Conservation (phyloP, 1,140 invertebrate genomes). For the Drosophila pallidifrons region DNA sequence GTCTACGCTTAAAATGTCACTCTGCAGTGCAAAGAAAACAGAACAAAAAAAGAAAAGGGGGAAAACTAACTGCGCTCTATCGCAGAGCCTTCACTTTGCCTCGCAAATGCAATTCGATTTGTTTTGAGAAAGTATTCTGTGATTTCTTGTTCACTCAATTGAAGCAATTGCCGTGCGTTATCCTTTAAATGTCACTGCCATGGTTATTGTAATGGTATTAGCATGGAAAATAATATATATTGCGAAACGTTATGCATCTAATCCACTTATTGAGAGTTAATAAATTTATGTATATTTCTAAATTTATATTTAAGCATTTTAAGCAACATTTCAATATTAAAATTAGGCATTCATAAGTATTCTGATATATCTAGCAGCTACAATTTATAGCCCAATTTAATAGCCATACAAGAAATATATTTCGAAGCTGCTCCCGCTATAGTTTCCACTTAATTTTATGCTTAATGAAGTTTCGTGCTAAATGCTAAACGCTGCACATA, state of each 20-base stretch:
- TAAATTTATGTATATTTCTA: too few species aligned
- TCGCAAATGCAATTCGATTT: constrained; percentile 24
- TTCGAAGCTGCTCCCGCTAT: not conserved
- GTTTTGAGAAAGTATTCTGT: constrained; percentile 28
- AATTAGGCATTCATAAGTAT: too few species aligned
- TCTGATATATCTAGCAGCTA: too few species aligned
- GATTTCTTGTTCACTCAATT: constrained; percentile 12
- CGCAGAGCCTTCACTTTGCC: not conserved
- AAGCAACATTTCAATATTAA: too few species aligned
- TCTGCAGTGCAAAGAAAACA: not conserved
- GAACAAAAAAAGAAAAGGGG: not conserved
- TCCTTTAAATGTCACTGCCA: not conserved
- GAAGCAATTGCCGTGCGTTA: not conserved
- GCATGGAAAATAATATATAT: too few species aligned
- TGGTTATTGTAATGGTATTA: not conserved
- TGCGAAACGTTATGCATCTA: too few species aligned
- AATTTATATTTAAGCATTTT: too few species aligned
- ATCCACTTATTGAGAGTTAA: too few species aligned
- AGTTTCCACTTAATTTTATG: not conserved
- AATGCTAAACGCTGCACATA: constrained; percentile 7
- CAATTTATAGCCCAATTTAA: too few species aligned
- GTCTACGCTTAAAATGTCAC: constrained; percentile 26
- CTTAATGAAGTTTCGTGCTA: not conserved
- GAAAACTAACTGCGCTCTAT: not conserved
- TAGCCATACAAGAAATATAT: not conserved